Base-by-base conservation (phyloP, 2,113 vertebrate genomes). In the Rana temporaria region DNA sequence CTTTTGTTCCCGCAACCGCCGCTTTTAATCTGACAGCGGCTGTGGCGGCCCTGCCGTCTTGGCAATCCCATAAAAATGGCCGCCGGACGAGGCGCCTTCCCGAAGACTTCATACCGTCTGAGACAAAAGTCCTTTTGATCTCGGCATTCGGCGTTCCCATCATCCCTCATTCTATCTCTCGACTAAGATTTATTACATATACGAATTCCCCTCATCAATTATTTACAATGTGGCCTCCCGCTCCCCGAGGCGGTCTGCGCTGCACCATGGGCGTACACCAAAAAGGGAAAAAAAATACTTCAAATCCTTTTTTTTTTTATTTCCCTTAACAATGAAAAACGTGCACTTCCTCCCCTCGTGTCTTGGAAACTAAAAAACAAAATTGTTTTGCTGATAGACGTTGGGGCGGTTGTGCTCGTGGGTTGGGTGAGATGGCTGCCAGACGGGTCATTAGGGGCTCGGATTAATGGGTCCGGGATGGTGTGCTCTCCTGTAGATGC, bases 81-180 rank as follows among this genome's bases (percentile, higher is more conserved):
- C 42, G 42, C 42, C 42, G 6, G 42, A 12, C 9, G 42, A 48
- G 8, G 15, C 53, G 26, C 12, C 19, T 30, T 57, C 19, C 19
- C 5, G 22, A 52, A 16, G 52, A 26, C 3, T 48, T 52, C 11
- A 52, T 56, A 55, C 55, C 30, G 26, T 56, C 53, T 22, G 32
- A 75, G 55, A 75, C 72, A 75, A 75, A 75, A 75, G 72, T n/a
- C 72, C 42, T 75, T 75, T 60, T 74, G 30, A 74, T 75, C 57
- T 75, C 42, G 19, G n/a, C 57, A 9, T 60, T 62, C 56, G n/a
- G 59, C 20, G 34, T 60, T 62, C 72, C 72, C 72, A 62, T 75
- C 34, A 75, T 75, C 72, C 72, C 42, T 34, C 20, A 34, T 38
- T 38, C 14, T 71, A 34, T 22, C 32, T 74, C n/a, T 62, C n/a